phyloP scores from a whole-genome alignment of 2,113 vertebrate species.

The Daphoenositta chrysoptera region DNA sequence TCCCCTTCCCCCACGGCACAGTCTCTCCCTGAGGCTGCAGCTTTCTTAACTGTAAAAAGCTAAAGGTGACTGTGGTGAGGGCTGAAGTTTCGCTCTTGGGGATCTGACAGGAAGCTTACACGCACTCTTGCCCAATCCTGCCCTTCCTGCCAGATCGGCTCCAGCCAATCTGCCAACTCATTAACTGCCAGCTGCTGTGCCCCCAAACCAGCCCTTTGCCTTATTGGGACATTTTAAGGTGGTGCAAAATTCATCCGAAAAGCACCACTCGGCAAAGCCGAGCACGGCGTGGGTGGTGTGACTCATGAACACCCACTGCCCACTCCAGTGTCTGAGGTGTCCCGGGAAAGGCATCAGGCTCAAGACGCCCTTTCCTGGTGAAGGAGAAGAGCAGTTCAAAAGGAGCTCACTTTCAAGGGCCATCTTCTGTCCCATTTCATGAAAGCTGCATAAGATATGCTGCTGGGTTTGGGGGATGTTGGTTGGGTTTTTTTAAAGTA shows the following conservation, averaged over 20 bases:
- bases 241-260: background rate
- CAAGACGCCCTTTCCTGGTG: background rate
- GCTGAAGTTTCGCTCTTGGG: conserved; percentile 16
- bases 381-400: background rate
- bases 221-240: conserved; percentile 21
- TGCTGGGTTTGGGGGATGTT: background rate
- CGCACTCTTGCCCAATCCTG: conserved; percentile 68
- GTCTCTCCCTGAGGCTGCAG: background rate
- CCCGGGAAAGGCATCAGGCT: background rate
- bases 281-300: background rate
- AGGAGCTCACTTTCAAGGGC: background rate
- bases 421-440: background rate
- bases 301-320: background rate
- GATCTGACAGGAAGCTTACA: conserved; percentile 71
- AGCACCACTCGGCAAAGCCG: background rate
- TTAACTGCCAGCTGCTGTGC: conserved; percentile 49
- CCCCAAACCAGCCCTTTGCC: conserved; percentile 17
- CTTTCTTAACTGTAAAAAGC: conserved; percentile 41
- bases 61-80: conserved; percentile 52
- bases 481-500: background rate
- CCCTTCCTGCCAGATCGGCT: conserved; percentile 40
- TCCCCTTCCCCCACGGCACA: background rate
- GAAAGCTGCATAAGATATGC: background rate
- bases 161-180: conserved; percentile 58
- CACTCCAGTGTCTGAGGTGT: background rate